phyloP scores from a whole-genome alignment of 2,888 invertebrate species.

The Parnassius mnemosyne region DNA sequence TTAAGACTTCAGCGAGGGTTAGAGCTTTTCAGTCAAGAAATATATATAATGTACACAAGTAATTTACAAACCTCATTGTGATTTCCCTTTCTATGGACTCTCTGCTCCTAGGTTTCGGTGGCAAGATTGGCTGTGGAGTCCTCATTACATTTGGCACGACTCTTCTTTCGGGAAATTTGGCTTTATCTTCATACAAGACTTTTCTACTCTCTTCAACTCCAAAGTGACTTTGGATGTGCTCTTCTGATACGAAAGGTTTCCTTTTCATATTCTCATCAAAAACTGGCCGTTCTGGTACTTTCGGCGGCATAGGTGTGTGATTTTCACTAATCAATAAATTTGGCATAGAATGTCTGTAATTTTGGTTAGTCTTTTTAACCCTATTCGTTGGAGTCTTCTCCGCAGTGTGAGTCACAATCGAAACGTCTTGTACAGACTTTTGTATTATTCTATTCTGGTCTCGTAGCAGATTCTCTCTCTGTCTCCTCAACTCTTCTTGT shows the following conservation, averaged over 20 bases:
- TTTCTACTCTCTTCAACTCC: slow-evolving; percentile 71
- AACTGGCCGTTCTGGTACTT: slow-evolving; percentile 47
- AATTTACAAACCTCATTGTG: slow-evolving; percentile 65
- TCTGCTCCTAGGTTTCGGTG: slow-evolving; percentile 65
- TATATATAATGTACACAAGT: no score
- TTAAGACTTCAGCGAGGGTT: no score
- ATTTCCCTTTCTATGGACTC: slow-evolving; percentile 74
- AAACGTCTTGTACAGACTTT: slow-evolving; percentile 84
- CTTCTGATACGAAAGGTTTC: slow-evolving; percentile 72
- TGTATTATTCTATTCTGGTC: slow-evolving; percentile 83
- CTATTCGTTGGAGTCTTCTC: slow-evolving; percentile 59
- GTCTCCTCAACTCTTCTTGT: slow-evolving; percentile 87
- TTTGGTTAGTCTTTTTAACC: slow-evolving; percentile 44
- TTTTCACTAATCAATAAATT: slow-evolving; percentile 66
- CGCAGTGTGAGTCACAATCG: slow-evolving; percentile 50
- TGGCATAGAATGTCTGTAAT: slow-evolving; percentile 75
- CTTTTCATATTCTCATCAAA: slow-evolving; percentile 61
- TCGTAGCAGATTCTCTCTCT: slow-evolving; percentile 85
- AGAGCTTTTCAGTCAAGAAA: no score
- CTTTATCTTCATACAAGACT: slow-evolving; percentile 57
- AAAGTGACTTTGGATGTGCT: slow-evolving; percentile 71
- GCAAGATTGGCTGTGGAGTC: slow-evolving; percentile 54
- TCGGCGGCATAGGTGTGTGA: slow-evolving; percentile 45
- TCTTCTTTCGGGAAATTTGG: slow-evolving; percentile 43
- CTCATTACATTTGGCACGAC: slow-evolving; percentile 38